These are phyloP conservation scores for Callimorpha dominula DNA, from an alignment of 2,888 invertebrate species.

Conservation along the genomic window DNA sequence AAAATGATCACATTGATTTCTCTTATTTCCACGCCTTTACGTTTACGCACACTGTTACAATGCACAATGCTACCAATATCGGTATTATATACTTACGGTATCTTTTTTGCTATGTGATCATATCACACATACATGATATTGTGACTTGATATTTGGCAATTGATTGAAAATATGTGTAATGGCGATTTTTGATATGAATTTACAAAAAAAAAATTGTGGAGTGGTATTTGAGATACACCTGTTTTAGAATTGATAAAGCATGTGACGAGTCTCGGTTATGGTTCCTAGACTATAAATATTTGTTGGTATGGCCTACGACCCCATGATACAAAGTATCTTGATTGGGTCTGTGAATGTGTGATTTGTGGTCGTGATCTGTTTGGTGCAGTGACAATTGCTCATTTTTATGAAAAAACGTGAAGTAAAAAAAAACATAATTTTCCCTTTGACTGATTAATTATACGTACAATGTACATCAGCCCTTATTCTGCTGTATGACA, in stretches of 20 bases:
- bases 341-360: neutral
- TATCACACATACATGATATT: neutral
- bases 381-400: neutral
- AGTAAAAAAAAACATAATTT: neutral
- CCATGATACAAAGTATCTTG: conserved; percentile 4
- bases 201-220: conserved; percentile 16
- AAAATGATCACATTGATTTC: neutral
- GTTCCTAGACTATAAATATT: conserved; percentile 5
- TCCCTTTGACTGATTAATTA: neutral
- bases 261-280: conserved; percentile 1
- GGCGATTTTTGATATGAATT: conserved; percentile 30
- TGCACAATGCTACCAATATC: neutral
- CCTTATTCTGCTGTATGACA: neutral
- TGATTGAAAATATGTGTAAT: conserved; percentile 27
- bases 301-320: neutral
- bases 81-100: neutral
- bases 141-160: neutral
- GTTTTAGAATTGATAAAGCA: conserved; percentile 9
- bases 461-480: neutral
- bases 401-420: neutral
- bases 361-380: neutral
- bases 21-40: neutral
- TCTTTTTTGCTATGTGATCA: neutral
- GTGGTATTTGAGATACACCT: conserved; percentile 6
- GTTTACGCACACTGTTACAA: neutral